Evolutionary conservation across 2,113 vertebrate species (phyloP).

Genomic region (Porphyrio hochstetteri): DNA sequence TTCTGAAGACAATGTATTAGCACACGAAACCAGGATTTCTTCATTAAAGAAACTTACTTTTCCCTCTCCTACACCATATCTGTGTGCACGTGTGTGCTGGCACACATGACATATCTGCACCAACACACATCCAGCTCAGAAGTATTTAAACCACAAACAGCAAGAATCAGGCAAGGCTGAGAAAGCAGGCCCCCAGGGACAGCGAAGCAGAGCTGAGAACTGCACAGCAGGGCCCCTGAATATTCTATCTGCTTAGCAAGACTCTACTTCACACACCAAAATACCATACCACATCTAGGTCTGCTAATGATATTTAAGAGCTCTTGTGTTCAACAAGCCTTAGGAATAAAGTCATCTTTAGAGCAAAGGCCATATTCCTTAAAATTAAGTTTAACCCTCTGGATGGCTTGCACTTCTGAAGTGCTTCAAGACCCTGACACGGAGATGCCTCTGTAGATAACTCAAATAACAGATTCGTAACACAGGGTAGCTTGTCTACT

Average conservation of each 20-base stretch:
- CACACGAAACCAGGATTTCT: not conserved
- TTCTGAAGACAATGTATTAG: not conserved
- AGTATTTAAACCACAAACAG: not conserved
- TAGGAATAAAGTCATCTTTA: not conserved
- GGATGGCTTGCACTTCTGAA: not conserved
- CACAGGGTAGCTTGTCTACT: not conserved
- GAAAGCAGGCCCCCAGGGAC: not conserved
- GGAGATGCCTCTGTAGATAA: not conserved
- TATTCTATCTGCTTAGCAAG: not conserved
- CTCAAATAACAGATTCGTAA: not conserved
- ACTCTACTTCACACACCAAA: not conserved
- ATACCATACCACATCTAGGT: not conserved
- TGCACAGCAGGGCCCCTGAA: not conserved
- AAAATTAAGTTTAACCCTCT: not conserved
- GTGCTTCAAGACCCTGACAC: not conserved
- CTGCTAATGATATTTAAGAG: not conserved
- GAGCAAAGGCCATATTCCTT: not conserved
- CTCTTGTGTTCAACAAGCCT: not conserved
- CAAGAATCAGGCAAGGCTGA: not conserved
- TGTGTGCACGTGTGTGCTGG: not conserved
- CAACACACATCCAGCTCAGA: not conserved
- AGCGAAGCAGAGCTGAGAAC: not conserved
- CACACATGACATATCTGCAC: not conserved
- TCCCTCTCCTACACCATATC: not conserved
- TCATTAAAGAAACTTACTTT: not conserved